Evolutionary conservation across 2,113 vertebrate species (phyloP).

Genomic region (Elachura formosa): DNA sequence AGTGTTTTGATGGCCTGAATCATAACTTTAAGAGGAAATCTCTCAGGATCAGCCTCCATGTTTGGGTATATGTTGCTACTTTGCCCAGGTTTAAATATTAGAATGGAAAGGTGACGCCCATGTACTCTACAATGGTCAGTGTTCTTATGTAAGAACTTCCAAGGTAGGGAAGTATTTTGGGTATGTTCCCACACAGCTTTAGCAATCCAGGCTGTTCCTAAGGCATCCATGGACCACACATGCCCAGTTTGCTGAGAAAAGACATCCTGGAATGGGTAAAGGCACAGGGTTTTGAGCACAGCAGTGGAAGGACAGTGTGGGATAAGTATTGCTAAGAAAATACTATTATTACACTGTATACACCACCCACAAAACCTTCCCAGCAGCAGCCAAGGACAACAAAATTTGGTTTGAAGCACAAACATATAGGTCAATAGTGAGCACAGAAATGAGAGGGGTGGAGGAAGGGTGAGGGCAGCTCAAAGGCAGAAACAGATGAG

Average conservation of each 20-base stretch:
- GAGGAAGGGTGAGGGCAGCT: neutral
- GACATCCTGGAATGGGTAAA: neutral
- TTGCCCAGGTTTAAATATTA: neutral
- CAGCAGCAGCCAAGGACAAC: neutral
- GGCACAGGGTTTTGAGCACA: neutral
- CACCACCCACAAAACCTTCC: neutral
- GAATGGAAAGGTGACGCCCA: neutral
- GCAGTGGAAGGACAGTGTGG: neutral
- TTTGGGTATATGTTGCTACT: neutral
- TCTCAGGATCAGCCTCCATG: neutral
- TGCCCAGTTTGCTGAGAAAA: neutral
- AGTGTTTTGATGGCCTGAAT: accelerated
- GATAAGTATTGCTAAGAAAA: neutral
- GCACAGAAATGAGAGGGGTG: neutral
- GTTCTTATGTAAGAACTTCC: neutral
- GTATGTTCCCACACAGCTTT: neutral
- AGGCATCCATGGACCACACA: neutral
- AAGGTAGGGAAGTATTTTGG: neutral
- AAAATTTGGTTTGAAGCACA: accelerated
- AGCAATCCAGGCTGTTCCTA: neutral
- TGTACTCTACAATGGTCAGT: too few species aligned
- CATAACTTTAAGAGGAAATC: neutral
- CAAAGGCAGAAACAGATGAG: neutral
- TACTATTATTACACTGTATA: neutral
- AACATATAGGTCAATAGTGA: neutral